Conservation (phyloP, 1,140 invertebrate genomes). For the Drosophila pachea region DNA sequence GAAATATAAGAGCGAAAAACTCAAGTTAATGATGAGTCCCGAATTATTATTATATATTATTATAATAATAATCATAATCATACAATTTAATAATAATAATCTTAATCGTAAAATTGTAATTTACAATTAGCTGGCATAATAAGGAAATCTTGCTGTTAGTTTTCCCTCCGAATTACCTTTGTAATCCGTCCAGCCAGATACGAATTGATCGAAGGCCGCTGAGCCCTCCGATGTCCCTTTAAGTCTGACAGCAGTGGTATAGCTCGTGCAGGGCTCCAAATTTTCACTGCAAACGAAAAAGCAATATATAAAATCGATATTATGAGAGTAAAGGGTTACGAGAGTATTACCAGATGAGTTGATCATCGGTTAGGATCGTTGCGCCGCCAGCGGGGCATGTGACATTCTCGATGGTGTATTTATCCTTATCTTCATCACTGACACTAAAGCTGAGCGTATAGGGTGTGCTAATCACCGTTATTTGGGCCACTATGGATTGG, state of each 20-base stretch:
- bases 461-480: constrained; percentile 32
- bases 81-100: too few relatives aligned
- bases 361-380: constrained; percentile 26
- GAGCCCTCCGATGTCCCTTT: constrained; percentile 10
- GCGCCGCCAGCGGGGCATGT: constrained; percentile 41
- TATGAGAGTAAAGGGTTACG: not conserved
- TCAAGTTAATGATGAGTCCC: too few relatives aligned
- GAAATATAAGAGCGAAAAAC: not conserved
- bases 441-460: constrained; percentile 56
- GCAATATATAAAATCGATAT: not conserved
- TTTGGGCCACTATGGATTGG: constrained; percentile 25
- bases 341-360: constrained; percentile 46
- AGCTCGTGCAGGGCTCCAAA: constrained; percentile 61
- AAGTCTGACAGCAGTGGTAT: constrained; percentile 43
- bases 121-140: not conserved
- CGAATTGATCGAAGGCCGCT: constrained; percentile 23
- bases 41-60: too few relatives aligned
- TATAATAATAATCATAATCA: too few relatives aligned
- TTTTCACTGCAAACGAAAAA: constrained; percentile 36
- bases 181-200: constrained; percentile 55
- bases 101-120: not conserved
- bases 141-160: too few relatives aligned
- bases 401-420: constrained; percentile 44
- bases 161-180: constrained; percentile 36
- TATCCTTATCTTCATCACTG: constrained; percentile 35